phyloP scores from a whole-genome alignment of 2,797 vertebrate genomes.

The Coregonus sp. region DNA sequence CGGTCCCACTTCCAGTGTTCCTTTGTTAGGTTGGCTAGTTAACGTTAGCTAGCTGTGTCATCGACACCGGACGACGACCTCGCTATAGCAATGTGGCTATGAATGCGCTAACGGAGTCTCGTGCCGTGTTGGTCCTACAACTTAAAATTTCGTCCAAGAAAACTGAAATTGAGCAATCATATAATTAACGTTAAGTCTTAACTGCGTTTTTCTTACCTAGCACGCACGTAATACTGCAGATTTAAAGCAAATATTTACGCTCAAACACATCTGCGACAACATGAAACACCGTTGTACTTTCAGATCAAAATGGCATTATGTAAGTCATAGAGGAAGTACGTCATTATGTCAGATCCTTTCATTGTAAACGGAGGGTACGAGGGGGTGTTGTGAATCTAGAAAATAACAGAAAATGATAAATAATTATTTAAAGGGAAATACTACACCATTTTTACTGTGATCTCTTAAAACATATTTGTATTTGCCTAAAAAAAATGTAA shows the following conservation, averaged over 20 bases:
- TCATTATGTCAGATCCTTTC: constrained; percentile 49
- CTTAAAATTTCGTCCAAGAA: background rate
- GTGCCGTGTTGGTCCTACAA: background rate
- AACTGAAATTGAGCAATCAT: background rate
- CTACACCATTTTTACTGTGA: background rate
- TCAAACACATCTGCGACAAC: constrained; percentile 35
- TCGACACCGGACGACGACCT: constrained; percentile 54
- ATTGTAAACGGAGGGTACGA: constrained; percentile 8
- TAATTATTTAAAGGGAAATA: background rate
- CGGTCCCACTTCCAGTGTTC: constrained; percentile 26
- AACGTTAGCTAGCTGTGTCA: constrained; percentile 44
- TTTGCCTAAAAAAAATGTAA: fast-evolving
- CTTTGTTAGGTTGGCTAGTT: constrained; percentile 65
- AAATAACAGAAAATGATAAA: background rate
- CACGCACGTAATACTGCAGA: background rate
- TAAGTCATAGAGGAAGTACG: constrained; percentile 64
- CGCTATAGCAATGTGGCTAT: constrained; percentile 34
- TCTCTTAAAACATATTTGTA: background rate
- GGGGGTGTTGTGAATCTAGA: background rate
- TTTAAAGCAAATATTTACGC: constrained; percentile 7
- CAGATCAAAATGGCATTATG: constrained; percentile 65
- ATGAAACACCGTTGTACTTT: constrained; percentile 40
- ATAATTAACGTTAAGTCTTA: background rate
- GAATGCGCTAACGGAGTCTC: constrained; percentile 18
- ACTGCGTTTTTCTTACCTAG: background rate